phyloP scores from a whole-genome alignment of 2,888 invertebrate genomes.

The Euclidia mi region DNA sequence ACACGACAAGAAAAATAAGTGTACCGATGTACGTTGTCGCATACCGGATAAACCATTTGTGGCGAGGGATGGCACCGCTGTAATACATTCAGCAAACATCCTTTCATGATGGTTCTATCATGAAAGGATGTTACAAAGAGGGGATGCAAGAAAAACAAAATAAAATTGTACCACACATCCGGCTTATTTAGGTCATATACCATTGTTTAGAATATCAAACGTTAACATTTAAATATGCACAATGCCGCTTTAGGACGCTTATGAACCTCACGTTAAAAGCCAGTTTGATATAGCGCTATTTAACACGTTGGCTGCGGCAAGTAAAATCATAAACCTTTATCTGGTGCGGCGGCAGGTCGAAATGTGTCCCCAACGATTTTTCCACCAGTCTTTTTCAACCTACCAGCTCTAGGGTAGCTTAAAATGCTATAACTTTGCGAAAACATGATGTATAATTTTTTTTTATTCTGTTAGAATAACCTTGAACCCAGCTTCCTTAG shows the following conservation, averaged over 20 bases:
- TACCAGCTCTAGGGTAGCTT: too few relatives aligned
- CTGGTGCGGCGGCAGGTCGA: too few relatives aligned
- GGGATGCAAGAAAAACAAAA: conserved; percentile 64
- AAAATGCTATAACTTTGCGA: too few relatives aligned
- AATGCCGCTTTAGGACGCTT: conserved; percentile 4
- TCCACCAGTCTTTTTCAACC: too few relatives aligned
- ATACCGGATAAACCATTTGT: conserved; percentile 64
- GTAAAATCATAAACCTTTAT: too few relatives aligned
- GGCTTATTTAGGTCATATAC: conserved; percentile 38
- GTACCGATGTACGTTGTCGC: conserved; percentile 34
- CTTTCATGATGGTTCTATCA: conserved; percentile 68
- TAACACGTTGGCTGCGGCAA: too few relatives aligned
- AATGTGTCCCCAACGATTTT: too few relatives aligned
- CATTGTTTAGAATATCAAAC: conserved; percentile 38
- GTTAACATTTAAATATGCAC: conserved; percentile 27
- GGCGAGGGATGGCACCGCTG: conserved; percentile 59
- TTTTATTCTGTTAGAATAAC: too few relatives aligned
- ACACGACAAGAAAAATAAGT: conserved; percentile 34
- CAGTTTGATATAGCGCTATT: not conserved
- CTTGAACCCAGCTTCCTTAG: too few relatives aligned
- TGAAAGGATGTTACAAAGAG: conserved; percentile 68
- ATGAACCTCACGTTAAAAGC: not conserved
- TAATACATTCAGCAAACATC: conserved; percentile 71
- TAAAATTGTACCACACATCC: conserved; percentile 40
- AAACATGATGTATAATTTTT: too few relatives aligned